phyloP scores from a whole-genome alignment of 2,113 vertebrate species.

The Lagopus muta region DNA sequence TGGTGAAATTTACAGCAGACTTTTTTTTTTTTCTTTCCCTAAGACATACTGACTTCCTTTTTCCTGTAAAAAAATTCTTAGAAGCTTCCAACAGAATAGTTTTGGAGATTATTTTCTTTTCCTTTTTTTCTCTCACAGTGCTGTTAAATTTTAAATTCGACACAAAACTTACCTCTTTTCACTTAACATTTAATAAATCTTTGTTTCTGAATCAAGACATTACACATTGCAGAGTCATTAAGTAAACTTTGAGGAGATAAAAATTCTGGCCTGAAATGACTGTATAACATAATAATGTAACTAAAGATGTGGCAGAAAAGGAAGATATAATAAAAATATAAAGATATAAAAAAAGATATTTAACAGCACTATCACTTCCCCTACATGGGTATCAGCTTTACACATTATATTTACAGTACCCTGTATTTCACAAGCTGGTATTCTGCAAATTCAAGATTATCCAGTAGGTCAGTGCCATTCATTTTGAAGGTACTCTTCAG shows the following conservation, averaged over 20 bases:
- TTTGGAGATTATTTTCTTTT: background rate
- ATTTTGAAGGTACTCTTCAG: background rate
- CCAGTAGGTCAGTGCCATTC: background rate
- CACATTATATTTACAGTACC: background rate
- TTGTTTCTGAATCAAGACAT: background rate
- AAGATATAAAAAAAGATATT: too few species aligned
- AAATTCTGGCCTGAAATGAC: background rate
- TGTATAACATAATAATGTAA: background rate
- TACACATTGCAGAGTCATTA: background rate
- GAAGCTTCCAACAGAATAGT: background rate
- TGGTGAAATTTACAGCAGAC: background rate
- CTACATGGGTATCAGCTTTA: background rate
- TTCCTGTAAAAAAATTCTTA: background rate
- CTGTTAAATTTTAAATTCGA: background rate
- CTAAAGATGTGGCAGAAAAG: background rate
- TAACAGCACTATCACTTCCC: background rate
- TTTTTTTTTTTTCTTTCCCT: background rate
- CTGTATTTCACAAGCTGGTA: background rate
- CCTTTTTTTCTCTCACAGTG: background rate
- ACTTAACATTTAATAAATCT: background rate
- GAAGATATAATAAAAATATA: background rate
- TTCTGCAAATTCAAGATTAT: slow-evolving; percentile 1
- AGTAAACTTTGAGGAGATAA: background rate
- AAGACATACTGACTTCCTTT: background rate
- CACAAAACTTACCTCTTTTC: background rate